Evolutionary conservation across 2,797 vertebrate species (phyloP).

Genomic region (Molossus alvarezi): DNA sequence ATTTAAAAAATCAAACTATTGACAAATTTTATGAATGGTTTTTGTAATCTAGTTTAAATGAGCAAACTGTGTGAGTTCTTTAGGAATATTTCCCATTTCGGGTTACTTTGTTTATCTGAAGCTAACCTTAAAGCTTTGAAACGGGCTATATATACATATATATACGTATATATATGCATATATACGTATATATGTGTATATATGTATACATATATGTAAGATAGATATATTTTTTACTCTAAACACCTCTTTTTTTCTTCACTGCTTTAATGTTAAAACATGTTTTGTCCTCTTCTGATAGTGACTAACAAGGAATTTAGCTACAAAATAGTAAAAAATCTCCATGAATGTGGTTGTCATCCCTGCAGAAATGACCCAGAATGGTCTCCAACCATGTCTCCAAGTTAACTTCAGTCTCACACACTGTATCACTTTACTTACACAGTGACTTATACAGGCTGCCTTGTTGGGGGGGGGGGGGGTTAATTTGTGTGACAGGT

Average conservation of each 20-base stretch:
- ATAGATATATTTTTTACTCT: slow-evolving; percentile 25
- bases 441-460: not conserved
- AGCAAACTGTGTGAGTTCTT: slow-evolving; percentile 25
- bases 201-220: not conserved
- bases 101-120: slow-evolving; percentile 23
- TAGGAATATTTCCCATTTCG: not conserved
- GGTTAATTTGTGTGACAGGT: slow-evolving; percentile 40
- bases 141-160: no score
- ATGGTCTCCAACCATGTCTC: not conserved
- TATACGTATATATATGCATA: no score
- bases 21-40: slow-evolving; percentile 38
- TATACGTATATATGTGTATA: no score
- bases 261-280: not conserved
- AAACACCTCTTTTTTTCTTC: not conserved
- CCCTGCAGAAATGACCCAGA: not conserved
- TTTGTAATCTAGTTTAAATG: slow-evolving; percentile 49
- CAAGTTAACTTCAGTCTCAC: not conserved
- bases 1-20: slow-evolving; percentile 14
- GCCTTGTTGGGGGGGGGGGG: not conserved
- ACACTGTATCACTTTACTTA: not conserved
- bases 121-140: not conserved
- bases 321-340: slow-evolving; percentile 8
- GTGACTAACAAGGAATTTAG: not conserved
- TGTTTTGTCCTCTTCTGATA: not conserved
- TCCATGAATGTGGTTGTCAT: not conserved